A percentile compares a stretch with the other conserved stretches of the same genome.
These are phyloP conservation scores for Oceanodroma tethys DNA, from an alignment of 2,113 vertebrate genomes.

Conservation along the genomic window DNA sequence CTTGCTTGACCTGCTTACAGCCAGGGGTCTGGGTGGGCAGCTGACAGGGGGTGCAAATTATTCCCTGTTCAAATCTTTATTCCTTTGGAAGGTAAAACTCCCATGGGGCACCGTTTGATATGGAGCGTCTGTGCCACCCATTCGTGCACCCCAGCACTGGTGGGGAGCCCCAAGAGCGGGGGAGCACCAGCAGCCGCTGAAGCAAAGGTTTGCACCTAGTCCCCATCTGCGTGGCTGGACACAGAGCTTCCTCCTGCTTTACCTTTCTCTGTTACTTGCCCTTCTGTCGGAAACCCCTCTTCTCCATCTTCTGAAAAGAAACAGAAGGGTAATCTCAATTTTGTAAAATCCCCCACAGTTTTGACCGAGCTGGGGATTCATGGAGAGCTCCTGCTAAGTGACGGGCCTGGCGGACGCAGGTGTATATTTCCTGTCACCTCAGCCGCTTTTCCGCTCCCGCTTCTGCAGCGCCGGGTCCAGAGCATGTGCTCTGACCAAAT, in stretches of 20 bases:
- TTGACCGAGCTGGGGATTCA: background rate
- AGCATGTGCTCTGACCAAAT: background rate
- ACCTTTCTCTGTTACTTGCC: background rate
- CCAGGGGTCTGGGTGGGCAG: background rate
- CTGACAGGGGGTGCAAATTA: background rate
- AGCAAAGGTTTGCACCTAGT: accelerated
- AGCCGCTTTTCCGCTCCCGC: background rate
- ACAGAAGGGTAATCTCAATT: background rate
- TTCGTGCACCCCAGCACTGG: background rate
- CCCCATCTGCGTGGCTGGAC: accelerated
- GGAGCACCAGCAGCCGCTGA: background rate
- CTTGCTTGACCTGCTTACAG: background rate
- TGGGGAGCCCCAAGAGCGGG: background rate
- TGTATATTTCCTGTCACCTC: background rate
- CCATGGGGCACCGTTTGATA: background rate
- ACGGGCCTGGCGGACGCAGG: background rate
- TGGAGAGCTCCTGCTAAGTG: background rate
- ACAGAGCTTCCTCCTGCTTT: background rate
- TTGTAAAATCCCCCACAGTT: background rate
- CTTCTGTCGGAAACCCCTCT: background rate
- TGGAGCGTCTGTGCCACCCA: background rate
- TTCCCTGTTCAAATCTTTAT: background rate
- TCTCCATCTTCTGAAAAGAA: background rate
- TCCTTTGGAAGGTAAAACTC: background rate
- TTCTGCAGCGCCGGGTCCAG: background rate